Evolutionary conservation across 2,113 vertebrate species (phyloP), one percentile per base, ranked within the genome.

Genomic region (Channa argus): DNA sequence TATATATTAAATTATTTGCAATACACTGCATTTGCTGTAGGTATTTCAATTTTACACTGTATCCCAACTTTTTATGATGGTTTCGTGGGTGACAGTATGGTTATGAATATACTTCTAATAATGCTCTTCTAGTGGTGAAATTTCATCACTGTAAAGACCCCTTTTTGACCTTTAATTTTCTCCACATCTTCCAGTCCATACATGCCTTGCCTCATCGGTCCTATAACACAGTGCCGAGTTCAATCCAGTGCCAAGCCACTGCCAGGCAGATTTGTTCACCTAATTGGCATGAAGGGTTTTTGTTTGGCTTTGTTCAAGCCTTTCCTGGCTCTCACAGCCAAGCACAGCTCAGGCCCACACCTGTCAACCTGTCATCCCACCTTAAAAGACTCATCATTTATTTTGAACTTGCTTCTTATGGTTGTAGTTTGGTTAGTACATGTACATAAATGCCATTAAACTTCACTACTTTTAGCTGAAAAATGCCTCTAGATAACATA

Each of bases 241-340:
- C 41, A 15, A 59, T 37, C 56, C 37, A 34, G 44, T 51, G 66
- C 71, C 74, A 75, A 71, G 62, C 47, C 13, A 8, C 43, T 70
- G 77, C 77, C 77, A 70, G 53, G 44, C 44, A 73, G 47, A 69
- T 80, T 61, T 73, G 69, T 69, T 74, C 65, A 81, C 59, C 13
- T 15, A 55, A 13, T 77, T 72, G 69, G 64, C 69, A 67, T 37
- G 65, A 71, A 63, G 65, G 64, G 46, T 14, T 45, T 24, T 49
- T 50, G 64, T 66, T 63, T 63, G 68, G 59, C 56, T 46, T 54
- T 2, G 24, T 44, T 39, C 49, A 51, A 70, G 72, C 59, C 60
- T 60, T 80, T 45, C 34, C n/a, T 43, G 59, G 36, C 63, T 60
- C 46, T 59, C 43, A 69, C 73, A 74, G 62, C 63, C 61, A 70